Evolutionary conservation across 1,140 invertebrate genomes (phyloP), one percentile per base, ranked within the genome.

Genomic region (Drosophila subobscura): DNA sequence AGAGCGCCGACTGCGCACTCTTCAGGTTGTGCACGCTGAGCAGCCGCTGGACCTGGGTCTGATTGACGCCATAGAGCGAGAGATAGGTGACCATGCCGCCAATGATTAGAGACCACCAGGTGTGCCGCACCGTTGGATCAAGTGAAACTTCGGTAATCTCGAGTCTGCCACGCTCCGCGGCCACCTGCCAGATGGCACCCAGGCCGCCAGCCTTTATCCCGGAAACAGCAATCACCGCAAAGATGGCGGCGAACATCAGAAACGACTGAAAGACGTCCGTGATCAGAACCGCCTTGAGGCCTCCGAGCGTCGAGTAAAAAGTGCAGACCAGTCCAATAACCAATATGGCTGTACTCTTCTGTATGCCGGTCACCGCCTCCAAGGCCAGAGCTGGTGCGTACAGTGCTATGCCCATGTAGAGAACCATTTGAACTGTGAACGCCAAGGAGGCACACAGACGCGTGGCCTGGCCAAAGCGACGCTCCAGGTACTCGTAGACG

Each of bases 401-500:
- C 0, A 99, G 92, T 0, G 98, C 97, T 77, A 99, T 95, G 2
- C 97, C 96, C 93, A 98, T 98, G 84, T 99, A 99, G 12, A 99
- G 91, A 27, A 97, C 92, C 94, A 97, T 96, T 93, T 97, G 96
- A 12, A 97, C 79, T 47, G 95, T 95, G 72, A 97, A 97, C 0
- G 95, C 94, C 47, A 96, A 88, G 8, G 96, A 97, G 2, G 96
- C 96, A 8, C 94, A 79, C 64, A 96, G 90, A 77, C 96, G 92
- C 42, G 95, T 93, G 5, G 89, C 91, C 67, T 93, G 91, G 0
- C 96, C 96, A 88, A 97, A 98, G 60, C 97, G 92, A 54, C 94
- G 93, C 84, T 98, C 97, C 79, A 99, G 93, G 84, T 99, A 98
- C 93, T 98, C 96, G 92, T 98, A 98, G 54, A 95, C 96, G 89